Base-by-base conservation (phyloP, 2,797 vertebrate species). In the Hypotaenidia okinawae region DNA sequence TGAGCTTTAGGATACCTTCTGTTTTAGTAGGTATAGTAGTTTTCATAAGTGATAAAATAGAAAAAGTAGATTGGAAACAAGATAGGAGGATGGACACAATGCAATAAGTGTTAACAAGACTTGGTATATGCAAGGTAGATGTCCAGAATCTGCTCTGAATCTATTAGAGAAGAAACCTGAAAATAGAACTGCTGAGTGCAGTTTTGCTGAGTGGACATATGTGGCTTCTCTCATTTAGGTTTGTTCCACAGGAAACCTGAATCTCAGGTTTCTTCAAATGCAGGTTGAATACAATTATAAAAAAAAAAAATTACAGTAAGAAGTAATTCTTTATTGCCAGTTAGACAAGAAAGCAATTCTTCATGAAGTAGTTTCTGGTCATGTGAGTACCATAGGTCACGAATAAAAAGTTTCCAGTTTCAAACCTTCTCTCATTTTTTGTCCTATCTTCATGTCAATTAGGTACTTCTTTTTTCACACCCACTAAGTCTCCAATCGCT, bases 151-250 rank as follows among this genome's bases (percentile, higher is more conserved):
- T 91, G 14, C 32, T 82, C 79, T 73, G 59, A 47, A 45, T 39
- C 25, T 81, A 7, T 37, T 52, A 67, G 39, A 93, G 17, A 7
- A 93, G 58, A 89, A 89, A 61, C 47, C 32, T 83, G 37, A 89
- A 70, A 47, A 23, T 83, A 72, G 47, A 89, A 16, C 9, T 58
- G 16, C 19, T 21, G 17, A 87, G 22, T 27, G 41, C 15, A n/a
- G 18, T 43, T 87, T 73, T 77, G 14, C 33, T 30, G 27, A 39
- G 41, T 25, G 17, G 22, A 74, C 32, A 77, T 16, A 25, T 54
- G 3, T 62, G 14, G 23, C 27, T 55, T 83, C 43, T 47, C 21
- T 91, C 15, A 12, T 55, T 62, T 62, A 32, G 11, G 4, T 70
- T 86, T 63, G 27, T 84, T 75, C 41, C 32, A 61, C 6, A 9